Evolutionary conservation across 2,888 invertebrate genomes (phyloP), one percentile per base, ranked within the genome.

Genomic region (Deilephila porcellus): DNA sequence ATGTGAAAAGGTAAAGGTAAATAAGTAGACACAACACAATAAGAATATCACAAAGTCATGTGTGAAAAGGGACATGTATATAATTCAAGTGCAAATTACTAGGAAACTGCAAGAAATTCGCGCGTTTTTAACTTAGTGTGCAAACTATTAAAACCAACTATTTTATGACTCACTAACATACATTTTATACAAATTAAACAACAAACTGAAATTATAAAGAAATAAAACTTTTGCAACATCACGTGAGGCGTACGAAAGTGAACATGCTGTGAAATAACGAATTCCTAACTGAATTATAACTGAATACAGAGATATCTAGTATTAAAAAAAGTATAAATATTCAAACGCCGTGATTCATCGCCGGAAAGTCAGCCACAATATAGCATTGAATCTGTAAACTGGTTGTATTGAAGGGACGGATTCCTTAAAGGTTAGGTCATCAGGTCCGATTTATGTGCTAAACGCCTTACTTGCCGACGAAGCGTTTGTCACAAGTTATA

Each of bases 261-360:
- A 67, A 67, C 67, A 25, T 67, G 25, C n/a, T 62, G 53, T 29
- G 5, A 20, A 45, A 14, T 67, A 52, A 17, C 8, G n/a, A n/a
- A 11, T 62, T 5, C 19, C 29, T 7, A 62, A 60, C 45, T 20
- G 14, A 71, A 59, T 32, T 53, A 37, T 52, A 62, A n/a, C n/a
- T 11, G 37, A 45, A 52, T 20, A n/a, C 7, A 11, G 3, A 29
- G 52, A 52, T 29, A 52, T 71, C 25, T 53, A 45, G 8, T 11
- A 7, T 34, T 20, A 20, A n/a, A 32, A 70, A 8, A 29, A 56
- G 56, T 34, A 29, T 19, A 34, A 37, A 37, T 64, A 37, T 34
- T 64, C 37, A n/a, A 56, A 77, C 76, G 77, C 71, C 74, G 81
- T 90, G 89, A 90, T 82, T 90, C 89, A 90, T 85, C 85, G 80